Evolutionary conservation across 2,888 invertebrate species (phyloP).

Genomic region (Brachylomia viminalis): DNA sequence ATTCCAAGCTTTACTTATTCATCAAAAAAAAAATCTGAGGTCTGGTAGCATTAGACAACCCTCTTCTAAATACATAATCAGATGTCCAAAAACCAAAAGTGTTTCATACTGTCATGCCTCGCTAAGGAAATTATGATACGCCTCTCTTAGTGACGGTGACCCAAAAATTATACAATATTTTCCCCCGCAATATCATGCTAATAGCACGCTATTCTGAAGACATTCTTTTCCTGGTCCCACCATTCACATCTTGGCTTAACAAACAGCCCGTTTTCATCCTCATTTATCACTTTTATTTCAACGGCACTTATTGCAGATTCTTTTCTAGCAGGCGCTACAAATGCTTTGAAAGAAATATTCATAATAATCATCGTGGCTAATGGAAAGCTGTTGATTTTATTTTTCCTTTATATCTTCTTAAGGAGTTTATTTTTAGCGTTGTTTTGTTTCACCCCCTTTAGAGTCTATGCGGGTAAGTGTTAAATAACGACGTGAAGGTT

Average conservation of each 20-base stretch:
- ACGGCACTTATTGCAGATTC: constrained; percentile 38
- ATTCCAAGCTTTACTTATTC: not conserved
- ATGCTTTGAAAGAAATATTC: constrained; percentile 15
- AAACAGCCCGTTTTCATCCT: constrained; percentile 6
- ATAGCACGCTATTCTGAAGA: constrained; percentile 11
- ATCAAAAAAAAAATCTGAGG: too few species aligned
- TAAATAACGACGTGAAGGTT: not conserved
- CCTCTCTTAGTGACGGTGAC: too few species aligned
- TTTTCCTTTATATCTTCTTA: constrained; percentile 2
- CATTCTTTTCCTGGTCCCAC: constrained; percentile 14
- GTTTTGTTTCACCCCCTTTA: constrained; percentile 21
- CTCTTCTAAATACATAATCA: too few species aligned
- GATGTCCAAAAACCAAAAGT: not conserved
- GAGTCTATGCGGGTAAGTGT: not conserved
- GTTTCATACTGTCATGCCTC: too few species aligned
- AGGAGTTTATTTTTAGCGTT: not conserved
- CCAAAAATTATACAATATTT: constrained; percentile 1
- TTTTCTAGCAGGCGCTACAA: constrained; percentile 32
- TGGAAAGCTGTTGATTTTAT: not conserved
- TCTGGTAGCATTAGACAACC: too few species aligned
- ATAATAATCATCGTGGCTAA: constrained; percentile 1
- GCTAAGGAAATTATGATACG: not conserved
- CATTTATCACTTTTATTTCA: constrained; percentile 41
- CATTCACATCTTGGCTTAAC: constrained; percentile 25
- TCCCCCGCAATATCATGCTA: not conserved